A percentile compares a stretch with the other conserved stretches of the same genome.
phyloP scores from a whole-genome alignment of 2,113 vertebrate species.

The Trinectes maculatus region DNA sequence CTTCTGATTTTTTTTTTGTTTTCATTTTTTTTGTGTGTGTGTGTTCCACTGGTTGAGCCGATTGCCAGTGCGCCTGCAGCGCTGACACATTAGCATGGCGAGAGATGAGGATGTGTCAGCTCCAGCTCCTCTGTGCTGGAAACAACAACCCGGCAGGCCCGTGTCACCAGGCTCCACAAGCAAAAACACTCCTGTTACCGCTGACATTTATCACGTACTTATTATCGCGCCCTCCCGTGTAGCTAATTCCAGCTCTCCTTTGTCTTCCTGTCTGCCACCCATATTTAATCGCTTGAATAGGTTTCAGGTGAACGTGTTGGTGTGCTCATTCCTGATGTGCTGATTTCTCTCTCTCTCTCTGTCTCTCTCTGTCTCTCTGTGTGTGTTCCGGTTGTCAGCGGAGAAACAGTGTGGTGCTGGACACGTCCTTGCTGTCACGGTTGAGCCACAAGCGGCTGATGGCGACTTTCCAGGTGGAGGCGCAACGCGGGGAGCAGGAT shows the following conservation, averaged over 20 bases:
- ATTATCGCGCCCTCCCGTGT: constrained; percentile 49
- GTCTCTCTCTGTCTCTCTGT: background rate
- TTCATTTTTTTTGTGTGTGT: no score
- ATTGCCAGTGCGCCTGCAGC: constrained; percentile 46
- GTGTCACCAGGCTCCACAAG: constrained; percentile 10
- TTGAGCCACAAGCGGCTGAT: constrained; percentile 90
- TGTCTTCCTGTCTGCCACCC: constrained; percentile 33
- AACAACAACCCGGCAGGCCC: constrained; percentile 26
- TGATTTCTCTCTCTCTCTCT: constrained; percentile 17
- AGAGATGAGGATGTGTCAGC: constrained; percentile 51
- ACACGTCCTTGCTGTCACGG: constrained; percentile 80
- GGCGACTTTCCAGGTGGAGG: constrained; percentile 89
- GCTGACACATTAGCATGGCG: constrained; percentile 48
- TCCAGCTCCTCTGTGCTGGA: background rate
- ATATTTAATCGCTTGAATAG: constrained; percentile 32
- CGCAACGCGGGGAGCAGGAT: constrained; percentile 86
- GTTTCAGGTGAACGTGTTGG: constrained; percentile 35
- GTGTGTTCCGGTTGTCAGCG: constrained; percentile 76
- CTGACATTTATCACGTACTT: constrained; percentile 55
- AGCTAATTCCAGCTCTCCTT: constrained; percentile 38
- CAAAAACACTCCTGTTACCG: constrained; percentile 21
- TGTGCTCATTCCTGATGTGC: background rate
- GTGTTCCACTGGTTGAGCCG: constrained; percentile 30
- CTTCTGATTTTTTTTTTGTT: constrained; percentile 43
- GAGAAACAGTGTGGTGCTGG: constrained; percentile 85